A percentile compares a stretch with the other conserved stretches of the same genome.
These are phyloP conservation scores for Yponomeuta evonymella DNA, from an alignment of 2,888 invertebrate genomes.

Conservation along the genomic window DNA sequence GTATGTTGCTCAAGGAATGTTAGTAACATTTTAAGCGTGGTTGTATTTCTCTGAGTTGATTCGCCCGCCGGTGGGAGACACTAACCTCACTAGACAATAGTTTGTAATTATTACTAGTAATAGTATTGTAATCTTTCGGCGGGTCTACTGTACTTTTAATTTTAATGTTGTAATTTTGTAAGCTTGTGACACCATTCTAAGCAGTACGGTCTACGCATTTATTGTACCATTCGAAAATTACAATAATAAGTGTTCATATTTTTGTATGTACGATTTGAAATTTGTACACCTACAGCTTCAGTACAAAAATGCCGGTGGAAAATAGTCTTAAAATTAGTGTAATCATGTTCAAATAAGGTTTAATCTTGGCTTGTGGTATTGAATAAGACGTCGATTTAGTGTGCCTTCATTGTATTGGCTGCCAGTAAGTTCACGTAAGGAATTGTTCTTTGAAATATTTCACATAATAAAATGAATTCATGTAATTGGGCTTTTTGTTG, in stretches of 20 bases:
- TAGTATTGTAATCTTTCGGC: neutral
- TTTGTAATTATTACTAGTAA: neutral
- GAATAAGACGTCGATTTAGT: constrained; percentile 27
- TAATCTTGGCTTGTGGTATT: constrained; percentile 36
- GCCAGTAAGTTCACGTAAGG: constrained; percentile 41
- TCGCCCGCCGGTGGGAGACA: neutral
- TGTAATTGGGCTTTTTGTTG: constrained; percentile 30
- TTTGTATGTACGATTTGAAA: constrained; percentile 5
- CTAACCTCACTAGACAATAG: neutral
- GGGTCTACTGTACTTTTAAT: neutral
- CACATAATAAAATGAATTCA: constrained; percentile 66
- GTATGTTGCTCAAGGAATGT: constrained; percentile 61
- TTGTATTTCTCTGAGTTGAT: neutral
- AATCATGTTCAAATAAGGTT: constrained; percentile 29
- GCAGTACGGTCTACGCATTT: neutral
- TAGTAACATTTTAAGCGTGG: constrained; percentile 27
- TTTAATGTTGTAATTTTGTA: neutral
- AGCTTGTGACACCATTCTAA: neutral
- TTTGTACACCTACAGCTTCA: neutral
- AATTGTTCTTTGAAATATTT: constrained; percentile 49
- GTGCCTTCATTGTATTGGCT: constrained; percentile 57
- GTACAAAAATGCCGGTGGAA: neutral
- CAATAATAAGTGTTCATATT: constrained; percentile 4
- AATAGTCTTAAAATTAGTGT: neutral
- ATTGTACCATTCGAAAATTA: neutral